These are phyloP conservation scores for Pollicipes pollicipes DNA, from an alignment of 1,140 invertebrate species.

Conservation along the genomic window DNA sequence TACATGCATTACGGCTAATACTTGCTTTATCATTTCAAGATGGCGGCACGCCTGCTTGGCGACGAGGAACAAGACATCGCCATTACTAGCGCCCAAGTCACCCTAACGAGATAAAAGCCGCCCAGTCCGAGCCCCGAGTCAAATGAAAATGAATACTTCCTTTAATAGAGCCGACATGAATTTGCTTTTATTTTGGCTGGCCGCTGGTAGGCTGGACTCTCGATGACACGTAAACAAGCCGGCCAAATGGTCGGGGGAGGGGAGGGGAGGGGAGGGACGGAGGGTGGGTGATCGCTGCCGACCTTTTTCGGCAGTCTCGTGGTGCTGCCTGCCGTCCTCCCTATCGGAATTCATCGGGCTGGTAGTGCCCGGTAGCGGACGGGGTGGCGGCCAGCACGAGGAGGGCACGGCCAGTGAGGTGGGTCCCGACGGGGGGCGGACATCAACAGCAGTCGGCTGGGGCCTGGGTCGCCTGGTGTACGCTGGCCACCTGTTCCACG, in stretches of 20 bases:
- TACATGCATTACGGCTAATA: background rate
- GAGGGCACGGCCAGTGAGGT: no score
- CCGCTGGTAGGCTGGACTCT: background rate
- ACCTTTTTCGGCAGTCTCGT: no score
- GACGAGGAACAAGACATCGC: background rate
- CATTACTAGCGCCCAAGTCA: background rate
- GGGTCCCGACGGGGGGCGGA: no score
- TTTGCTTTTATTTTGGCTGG: background rate
- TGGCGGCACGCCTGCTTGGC: background rate
- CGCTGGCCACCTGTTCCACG: no score
- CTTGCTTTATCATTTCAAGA: background rate
- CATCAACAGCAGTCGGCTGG: no score
- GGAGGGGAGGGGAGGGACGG: background rate
- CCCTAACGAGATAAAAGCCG: background rate
- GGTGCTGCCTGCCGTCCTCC: no score
- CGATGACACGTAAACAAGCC: background rate
- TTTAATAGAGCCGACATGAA: slow-evolving; percentile 1
- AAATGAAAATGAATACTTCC: slow-evolving; percentile 2
- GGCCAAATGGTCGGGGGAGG: no score
- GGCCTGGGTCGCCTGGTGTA: no score
- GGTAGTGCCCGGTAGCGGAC: no score
- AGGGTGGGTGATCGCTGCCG: no score
- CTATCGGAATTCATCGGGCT: no score
- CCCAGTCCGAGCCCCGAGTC: background rate
- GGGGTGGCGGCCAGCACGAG: no score